Evolutionary conservation across 2,113 vertebrate species (phyloP), one percentile per base, ranked within the genome.

Genomic region (Turdus rufiventris): DNA sequence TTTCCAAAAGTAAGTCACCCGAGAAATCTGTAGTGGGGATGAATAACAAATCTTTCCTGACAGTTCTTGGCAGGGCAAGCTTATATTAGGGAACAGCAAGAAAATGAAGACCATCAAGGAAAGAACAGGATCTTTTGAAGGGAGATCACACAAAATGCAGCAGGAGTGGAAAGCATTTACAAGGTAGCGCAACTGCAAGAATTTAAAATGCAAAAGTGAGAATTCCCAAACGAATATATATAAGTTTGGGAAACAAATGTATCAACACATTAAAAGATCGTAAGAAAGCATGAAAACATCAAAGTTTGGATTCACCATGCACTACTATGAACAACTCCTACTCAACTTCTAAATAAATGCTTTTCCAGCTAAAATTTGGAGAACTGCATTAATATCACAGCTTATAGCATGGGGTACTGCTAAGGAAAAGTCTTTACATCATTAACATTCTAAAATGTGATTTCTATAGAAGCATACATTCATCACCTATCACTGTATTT

Each of bases 21-120:
- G 21, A 91, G 26, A 25, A 82, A 82, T 66, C 58, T 43, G 77
- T 47, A 82, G 53, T 16, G 24, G 42, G 79, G 33, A 85, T 16
- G 51, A 93, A 28, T 18, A 94, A 78, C 81, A 94, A 94, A 92
- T 75, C 84, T 40, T 38, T 56, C 70, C 66, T 51, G 77, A 87
- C 77, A 91, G 75, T 40, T 82, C 75, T 79, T 67, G 38, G 75
- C 79, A 96, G 71, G 75, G 62, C 47, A 91, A 88, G 21, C 47
- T 80, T 74, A 9, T 47, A 51, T 47, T 43, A 71, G 1, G 1
- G 47, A 86, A 51, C 36, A 83, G 25, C 16, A 33, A 90, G n/a
- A 76, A 91, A 91, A 85, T 1, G 3, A 94, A 94, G 63, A 71
- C 56, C 40, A 70, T 20, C 21, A 84, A 53, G 48, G 54, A 85